phyloP scores from a whole-genome alignment of 2,797 vertebrate genomes.

The Meriones psammophilus region DNA sequence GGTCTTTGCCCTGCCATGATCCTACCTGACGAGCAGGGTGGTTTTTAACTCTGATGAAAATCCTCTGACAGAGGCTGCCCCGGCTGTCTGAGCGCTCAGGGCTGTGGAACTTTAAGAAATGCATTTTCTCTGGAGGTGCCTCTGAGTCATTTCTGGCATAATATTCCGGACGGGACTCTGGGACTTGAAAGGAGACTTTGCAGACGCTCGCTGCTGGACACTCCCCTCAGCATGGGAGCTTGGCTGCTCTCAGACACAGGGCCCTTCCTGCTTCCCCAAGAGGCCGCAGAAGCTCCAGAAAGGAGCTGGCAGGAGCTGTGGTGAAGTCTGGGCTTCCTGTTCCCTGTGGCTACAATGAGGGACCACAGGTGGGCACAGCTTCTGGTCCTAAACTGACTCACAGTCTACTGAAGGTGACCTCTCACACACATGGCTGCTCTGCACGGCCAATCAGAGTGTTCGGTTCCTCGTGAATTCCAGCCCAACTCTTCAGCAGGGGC shows the following conservation, averaged over 20 bases:
- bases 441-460: not conserved
- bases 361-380: not conserved
- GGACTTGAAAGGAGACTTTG: not conserved
- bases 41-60: slow-evolving; percentile 63
- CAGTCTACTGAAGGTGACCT: not conserved
- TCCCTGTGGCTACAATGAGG: slow-evolving; percentile 12
- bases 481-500: not conserved
- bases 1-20: not conserved
- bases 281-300: not conserved
- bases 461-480: not conserved
- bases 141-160: slow-evolving; percentile 59
- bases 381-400: slow-evolving; percentile 26
- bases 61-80: not conserved
- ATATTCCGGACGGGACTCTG: not conserved
- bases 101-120: slow-evolving; percentile 30
- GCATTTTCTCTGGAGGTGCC: slow-evolving; percentile 65
- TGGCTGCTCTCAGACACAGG: slow-evolving; percentile 1
- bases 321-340: not conserved
- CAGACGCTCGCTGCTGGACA: not conserved
- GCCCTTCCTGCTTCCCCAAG: not conserved
- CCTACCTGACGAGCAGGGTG: not conserved
- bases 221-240: not conserved
- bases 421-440: not conserved
- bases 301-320: not conserved
- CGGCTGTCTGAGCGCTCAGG: not conserved